Conservation (phyloP, 2,113 vertebrate species). For the Hippocampus mohnikei region DNA sequence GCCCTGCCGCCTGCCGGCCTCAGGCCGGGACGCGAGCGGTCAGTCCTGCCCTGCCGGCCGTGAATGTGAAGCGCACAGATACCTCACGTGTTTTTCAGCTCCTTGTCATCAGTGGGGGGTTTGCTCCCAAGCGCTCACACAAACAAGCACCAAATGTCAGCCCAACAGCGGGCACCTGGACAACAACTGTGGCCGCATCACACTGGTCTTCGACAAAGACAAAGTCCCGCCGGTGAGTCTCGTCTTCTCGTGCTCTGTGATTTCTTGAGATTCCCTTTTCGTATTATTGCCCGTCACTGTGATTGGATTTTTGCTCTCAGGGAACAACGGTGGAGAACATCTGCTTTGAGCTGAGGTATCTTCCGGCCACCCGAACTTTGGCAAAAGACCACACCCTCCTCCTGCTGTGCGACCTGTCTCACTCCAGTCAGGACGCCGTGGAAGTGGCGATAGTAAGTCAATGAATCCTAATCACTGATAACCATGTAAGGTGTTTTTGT, state of each 20-base stretch:
- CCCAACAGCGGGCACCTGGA: conserved; percentile 85
- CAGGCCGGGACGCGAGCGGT: conserved; percentile 27
- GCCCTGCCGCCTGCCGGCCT: conserved; percentile 75
- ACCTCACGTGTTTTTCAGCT: conserved; percentile 85
- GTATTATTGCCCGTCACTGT: conserved; percentile 1
- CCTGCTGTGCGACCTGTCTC: conserved; percentile 84
- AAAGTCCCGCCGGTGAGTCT: conserved; percentile 84
- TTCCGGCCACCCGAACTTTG: conserved; percentile 78
- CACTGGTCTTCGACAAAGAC: conserved; percentile 83
- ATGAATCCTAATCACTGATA: neutral
- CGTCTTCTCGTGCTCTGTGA: rapidly evolving
- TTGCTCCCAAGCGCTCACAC: conserved; percentile 68
- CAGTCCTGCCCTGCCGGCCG: conserved; percentile 78
- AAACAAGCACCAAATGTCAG: conserved; percentile 77
- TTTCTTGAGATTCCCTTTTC: conserved; percentile 1
- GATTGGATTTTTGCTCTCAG: conserved; percentile 58
- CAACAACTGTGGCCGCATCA: conserved; percentile 89
- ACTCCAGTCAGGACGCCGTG: conserved; percentile 78
- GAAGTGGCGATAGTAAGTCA: conserved; percentile 91
- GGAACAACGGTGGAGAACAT: conserved; percentile 90
- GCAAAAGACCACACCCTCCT: conserved; percentile 81
- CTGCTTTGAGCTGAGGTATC: conserved; percentile 88
- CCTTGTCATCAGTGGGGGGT: conserved; percentile 87
- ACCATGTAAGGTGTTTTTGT: neutral
- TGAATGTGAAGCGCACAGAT: conserved; percentile 77